phyloP scores from a whole-genome alignment of 2,888 invertebrate genomes.

The Drosophila birchii region DNA sequence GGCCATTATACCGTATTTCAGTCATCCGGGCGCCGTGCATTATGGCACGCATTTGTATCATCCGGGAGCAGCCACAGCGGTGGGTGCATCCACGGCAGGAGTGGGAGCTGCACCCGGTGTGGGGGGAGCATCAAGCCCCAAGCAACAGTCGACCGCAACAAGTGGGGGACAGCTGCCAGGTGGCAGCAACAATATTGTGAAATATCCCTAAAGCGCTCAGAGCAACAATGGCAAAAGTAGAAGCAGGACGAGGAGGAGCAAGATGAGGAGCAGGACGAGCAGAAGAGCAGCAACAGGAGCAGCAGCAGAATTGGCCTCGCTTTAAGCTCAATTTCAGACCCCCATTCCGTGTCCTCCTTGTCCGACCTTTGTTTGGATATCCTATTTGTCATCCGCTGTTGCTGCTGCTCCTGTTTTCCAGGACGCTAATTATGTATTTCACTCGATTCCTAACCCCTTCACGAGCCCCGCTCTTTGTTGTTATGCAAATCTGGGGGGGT shows the following conservation, averaged over 20 bases:
- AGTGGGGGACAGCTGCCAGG: slow-evolving; percentile 60
- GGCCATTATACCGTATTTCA: slow-evolving; percentile 73
- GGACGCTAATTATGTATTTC: slow-evolving; percentile 30
- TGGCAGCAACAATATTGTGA: slow-evolving; percentile 73
- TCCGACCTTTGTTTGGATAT: background rate
- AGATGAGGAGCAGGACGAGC: background rate
- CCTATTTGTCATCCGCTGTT: slow-evolving; percentile 14
- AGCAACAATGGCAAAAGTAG: slow-evolving; percentile 6
- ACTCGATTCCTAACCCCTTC: slow-evolving; percentile 29
- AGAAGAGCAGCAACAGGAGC: background rate
- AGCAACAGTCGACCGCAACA: slow-evolving; percentile 60
- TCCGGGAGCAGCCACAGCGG: slow-evolving; percentile 58
- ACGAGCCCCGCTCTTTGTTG: slow-evolving; percentile 6
- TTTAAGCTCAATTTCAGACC: slow-evolving; percentile 1
- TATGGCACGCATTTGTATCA: slow-evolving; percentile 82
- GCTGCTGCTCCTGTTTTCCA: slow-evolving; percentile 12
- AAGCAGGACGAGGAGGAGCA: background rate
- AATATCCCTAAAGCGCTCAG: slow-evolving; percentile 74
- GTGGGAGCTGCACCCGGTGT: slow-evolving; percentile 18
- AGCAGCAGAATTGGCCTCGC: background rate
- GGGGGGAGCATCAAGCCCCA: slow-evolving; percentile 17
- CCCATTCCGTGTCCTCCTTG: background rate
- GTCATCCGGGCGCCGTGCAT: slow-evolving; percentile 80
- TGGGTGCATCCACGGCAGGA: slow-evolving; percentile 39
- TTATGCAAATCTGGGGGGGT: slow-evolving; percentile 24